A percentile compares a stretch with the other conserved stretches of the same genome.
phyloP scores from a whole-genome alignment of 2,888 invertebrate genomes.

The Drosophila longiperda region DNA sequence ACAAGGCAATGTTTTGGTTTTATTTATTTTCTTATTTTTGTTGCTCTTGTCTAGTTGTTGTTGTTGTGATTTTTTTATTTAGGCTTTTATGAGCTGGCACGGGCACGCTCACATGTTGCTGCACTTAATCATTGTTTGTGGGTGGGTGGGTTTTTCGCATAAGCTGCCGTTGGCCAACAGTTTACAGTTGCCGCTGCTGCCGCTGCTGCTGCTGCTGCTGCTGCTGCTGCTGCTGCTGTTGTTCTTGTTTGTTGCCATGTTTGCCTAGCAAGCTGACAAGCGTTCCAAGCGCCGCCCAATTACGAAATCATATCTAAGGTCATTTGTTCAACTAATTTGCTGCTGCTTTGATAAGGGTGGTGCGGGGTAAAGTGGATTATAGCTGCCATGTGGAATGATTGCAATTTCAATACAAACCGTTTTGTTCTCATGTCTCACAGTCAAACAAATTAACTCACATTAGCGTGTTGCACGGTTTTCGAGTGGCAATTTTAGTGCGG shows the following conservation, averaged over 20 bases:
- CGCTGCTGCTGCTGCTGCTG: neutral
- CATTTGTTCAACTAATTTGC: slow-evolving; percentile 82
- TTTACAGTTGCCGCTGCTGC: slow-evolving; percentile 20
- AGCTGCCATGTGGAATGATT: slow-evolving; percentile 40
- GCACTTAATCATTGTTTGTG: slow-evolving; percentile 76
- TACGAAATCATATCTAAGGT: slow-evolving; percentile 82
- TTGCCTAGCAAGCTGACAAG: slow-evolving; percentile 20
- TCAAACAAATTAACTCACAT: slow-evolving; percentile 66
- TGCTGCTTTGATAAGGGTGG: slow-evolving; percentile 41
- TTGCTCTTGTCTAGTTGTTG: slow-evolving; percentile 44
- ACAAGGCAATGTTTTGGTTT: slow-evolving; percentile 54
- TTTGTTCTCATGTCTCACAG: slow-evolving; percentile 46
- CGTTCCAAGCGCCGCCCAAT: slow-evolving; percentile 63
- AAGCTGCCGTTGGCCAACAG: slow-evolving; percentile 70
- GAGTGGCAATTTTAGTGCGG: slow-evolving; percentile 12
- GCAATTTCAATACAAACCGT: slow-evolving; percentile 51
- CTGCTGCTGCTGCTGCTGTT: slow-evolving; percentile 19
- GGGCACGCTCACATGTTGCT: slow-evolving; percentile 68
- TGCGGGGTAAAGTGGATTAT: neutral
- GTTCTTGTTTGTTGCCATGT: slow-evolving; percentile 29
- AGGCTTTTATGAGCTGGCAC: slow-evolving; percentile 54
- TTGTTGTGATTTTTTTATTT: slow-evolving; percentile 46
- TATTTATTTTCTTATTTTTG: slow-evolving; percentile 34
- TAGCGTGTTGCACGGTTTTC: slow-evolving; percentile 47
- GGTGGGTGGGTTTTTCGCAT: slow-evolving; percentile 80